Conservation (phyloP, 64 coral and sea anemone genomes). For the Exaiptasia diaphana region DNA sequence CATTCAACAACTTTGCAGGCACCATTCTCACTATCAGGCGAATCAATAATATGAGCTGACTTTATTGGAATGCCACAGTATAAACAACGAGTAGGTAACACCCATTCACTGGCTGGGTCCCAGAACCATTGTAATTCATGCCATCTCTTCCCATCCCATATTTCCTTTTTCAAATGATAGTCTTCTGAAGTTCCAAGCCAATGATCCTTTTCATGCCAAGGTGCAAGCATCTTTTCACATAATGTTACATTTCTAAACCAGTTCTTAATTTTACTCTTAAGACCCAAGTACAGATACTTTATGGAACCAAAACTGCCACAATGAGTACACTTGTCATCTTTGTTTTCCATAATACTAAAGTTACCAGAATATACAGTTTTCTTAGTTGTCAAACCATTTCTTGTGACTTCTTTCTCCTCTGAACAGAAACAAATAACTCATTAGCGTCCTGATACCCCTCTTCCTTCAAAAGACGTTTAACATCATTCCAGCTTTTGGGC, state of each 20-base stretch:
- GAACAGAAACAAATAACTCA: too few relatives aligned
- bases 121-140: slow-evolving; percentile 56
- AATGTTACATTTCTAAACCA: slow-evolving; percentile 32
- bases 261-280: slow-evolving; percentile 30
- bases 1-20: slow-evolving; percentile 5
- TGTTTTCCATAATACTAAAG: slow-evolving; percentile 63
- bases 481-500: slow-evolving; percentile 70
- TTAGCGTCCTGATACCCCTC: too few relatives aligned
- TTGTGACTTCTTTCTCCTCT: too few relatives aligned
- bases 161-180: slow-evolving; percentile 21
- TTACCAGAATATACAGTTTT: too few relatives aligned
- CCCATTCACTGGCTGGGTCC: slow-evolving; percentile 22
- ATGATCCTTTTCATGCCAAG: slow-evolving; percentile 2
- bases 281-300: slow-evolving; percentile 33
- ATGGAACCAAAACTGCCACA: slow-evolving; percentile 43
- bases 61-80: slow-evolving; percentile 5
- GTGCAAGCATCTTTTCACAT: slow-evolving; percentile 41
- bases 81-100: slow-evolving; percentile 16
- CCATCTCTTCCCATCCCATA: slow-evolving; percentile 71
- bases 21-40: background rate
- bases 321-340: slow-evolving; percentile 14
- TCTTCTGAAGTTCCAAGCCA: slow-evolving; percentile 16
- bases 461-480: slow-evolving; percentile 51
- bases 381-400: too few relatives aligned
- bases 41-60: background rate